A percentile compares a stretch with the other conserved stretches of the same genome.
Conservation (phyloP, 2,797 vertebrate genomes). For the Arrhamphus sclerolepis region DNA sequence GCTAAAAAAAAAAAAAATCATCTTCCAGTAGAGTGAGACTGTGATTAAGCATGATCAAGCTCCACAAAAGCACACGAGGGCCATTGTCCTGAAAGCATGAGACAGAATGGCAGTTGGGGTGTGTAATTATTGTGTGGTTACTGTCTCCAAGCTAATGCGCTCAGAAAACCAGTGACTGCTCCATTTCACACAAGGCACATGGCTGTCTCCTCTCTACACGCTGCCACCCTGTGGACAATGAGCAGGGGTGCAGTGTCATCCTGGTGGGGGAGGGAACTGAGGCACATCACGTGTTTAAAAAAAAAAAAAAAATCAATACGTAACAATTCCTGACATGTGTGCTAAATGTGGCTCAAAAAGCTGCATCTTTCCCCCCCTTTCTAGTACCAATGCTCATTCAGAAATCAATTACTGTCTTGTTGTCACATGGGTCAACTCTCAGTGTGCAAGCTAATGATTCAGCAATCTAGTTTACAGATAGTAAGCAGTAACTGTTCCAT, state of each 20-base stretch:
- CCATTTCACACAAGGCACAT: constrained; percentile 64
- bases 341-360: constrained; percentile 41
- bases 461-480: constrained; percentile 62
- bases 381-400: constrained; percentile 37
- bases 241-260: constrained; percentile 51
- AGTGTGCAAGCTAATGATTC: constrained; percentile 63
- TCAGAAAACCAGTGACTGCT: constrained; percentile 68
- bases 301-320: constrained; percentile 20
- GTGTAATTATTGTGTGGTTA: constrained; percentile 72
- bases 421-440: constrained; percentile 60
- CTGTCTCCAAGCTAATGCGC: constrained; percentile 62
- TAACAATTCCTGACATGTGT: constrained; percentile 34
- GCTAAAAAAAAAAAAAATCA: constrained; percentile 40
- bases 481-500: constrained; percentile 51
- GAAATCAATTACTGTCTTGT: constrained; percentile 69
- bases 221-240: constrained; percentile 80
- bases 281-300: constrained; percentile 26
- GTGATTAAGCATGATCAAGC: constrained; percentile 40
- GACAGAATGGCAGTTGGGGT: constrained; percentile 57
- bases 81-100: constrained; percentile 26
- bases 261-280: constrained; percentile 30
- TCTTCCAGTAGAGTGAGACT: constrained; percentile 24
- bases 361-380: constrained; percentile 6
- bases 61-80: constrained; percentile 22
- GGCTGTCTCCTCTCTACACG: constrained; percentile 67